phyloP scores from a whole-genome alignment of 2,797 vertebrate genomes.

The Bradypodion pumilum region DNA sequence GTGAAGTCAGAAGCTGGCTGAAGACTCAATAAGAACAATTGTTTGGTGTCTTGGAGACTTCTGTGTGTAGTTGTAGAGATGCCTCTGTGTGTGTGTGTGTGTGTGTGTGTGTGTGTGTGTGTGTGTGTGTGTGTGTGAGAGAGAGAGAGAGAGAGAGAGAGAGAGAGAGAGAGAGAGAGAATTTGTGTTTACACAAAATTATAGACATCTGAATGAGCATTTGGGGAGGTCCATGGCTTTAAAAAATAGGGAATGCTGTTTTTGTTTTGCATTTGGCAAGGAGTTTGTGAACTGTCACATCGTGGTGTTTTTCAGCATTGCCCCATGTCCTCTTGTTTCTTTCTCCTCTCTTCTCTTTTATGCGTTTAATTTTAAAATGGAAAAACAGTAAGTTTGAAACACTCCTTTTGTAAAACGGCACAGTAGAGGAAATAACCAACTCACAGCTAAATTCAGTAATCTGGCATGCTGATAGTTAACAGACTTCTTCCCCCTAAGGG shows the following conservation, averaged over 20 bases:
- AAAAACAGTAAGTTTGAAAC: conserved; percentile 41
- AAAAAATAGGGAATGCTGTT: conserved; percentile 37
- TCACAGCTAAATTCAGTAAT: conserved; percentile 73
- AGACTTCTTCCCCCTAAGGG: conserved; percentile 84
- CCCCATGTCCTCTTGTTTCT: conserved; percentile 5
- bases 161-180: too few species aligned
- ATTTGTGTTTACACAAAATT: neutral
- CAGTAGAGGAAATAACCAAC: conserved; percentile 65
- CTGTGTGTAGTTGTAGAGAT: conserved; percentile 41
- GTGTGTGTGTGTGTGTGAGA: too few species aligned
- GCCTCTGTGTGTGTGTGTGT: conserved; percentile 50
- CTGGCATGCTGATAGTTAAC: conserved; percentile 86
- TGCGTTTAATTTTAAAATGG: conserved; percentile 54
- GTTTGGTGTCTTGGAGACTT: conserved; percentile 61
- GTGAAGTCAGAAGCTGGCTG: conserved; percentile 83
- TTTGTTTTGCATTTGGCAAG: neutral
- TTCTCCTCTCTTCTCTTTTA: rapidly evolving
- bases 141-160: too few species aligned
- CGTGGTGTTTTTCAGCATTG: conserved; percentile 34
- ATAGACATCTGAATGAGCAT: neutral
- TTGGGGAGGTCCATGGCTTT: neutral
- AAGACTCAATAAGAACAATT: conserved; percentile 78
- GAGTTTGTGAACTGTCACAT: neutral
- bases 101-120: neutral
- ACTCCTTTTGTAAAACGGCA: conserved; percentile 60